Evolutionary conservation across 2,888 invertebrate species (phyloP).

Genomic region (Lasioglossum villosulum): DNA sequence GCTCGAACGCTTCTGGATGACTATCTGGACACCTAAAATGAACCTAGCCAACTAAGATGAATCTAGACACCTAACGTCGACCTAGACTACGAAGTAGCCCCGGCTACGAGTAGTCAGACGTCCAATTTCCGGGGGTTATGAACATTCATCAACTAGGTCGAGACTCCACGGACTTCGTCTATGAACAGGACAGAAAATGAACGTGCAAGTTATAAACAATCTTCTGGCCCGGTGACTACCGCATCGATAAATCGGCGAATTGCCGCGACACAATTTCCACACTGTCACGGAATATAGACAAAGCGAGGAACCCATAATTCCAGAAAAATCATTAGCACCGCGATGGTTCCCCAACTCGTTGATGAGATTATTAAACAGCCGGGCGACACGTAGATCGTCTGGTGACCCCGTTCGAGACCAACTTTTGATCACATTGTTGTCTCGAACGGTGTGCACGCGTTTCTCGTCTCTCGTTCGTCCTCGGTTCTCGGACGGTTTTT

Average conservation of each 20-base stretch:
- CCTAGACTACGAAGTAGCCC: neutral
- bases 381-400: slow-evolving; percentile 8
- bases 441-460: slow-evolving; percentile 38
- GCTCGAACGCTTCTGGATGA: neutral
- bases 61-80: neutral
- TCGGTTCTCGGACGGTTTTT: slow-evolving; percentile 59
- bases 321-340: neutral
- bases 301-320: neutral
- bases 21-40: neutral
- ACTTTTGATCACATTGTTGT: slow-evolving; percentile 36
- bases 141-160: neutral
- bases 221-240: neutral
- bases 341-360: neutral
- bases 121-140: neutral
- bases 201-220: neutral
- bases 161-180: neutral
- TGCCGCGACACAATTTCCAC: neutral
- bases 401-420: slow-evolving; percentile 38
- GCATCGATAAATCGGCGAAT: neutral
- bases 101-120: neutral
- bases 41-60: neutral
- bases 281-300: neutral
- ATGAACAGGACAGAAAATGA: neutral
- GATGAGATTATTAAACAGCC: slow-evolving; percentile 23
- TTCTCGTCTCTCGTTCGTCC: slow-evolving; percentile 50